phyloP scores from a whole-genome alignment of 2,113 vertebrate genomes.

The Trinectes maculatus region DNA sequence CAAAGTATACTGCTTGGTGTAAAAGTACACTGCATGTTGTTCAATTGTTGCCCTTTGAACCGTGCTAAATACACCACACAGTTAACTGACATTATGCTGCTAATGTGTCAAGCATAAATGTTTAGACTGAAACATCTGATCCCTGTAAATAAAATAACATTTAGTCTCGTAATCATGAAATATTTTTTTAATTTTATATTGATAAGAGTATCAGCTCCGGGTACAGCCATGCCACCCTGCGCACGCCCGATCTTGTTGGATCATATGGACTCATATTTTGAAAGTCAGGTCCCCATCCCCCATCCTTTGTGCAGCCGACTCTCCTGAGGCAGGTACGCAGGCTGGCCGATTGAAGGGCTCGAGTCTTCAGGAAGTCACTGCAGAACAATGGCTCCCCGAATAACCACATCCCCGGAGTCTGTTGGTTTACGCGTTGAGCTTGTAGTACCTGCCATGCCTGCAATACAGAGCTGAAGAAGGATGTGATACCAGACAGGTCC shows the following conservation, averaged over 20 bases:
- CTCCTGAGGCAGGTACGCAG: background rate
- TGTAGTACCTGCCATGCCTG: background rate
- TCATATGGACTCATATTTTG: too few species aligned
- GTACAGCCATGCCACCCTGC: too few species aligned
- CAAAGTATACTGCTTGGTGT: background rate
- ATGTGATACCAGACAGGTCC: background rate
- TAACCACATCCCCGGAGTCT: background rate
- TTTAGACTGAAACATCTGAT: too few species aligned
- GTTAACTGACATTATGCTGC: too few species aligned
- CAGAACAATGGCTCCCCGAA: background rate
- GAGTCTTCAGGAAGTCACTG: background rate
- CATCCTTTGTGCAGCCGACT: background rate
- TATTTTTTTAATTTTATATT: too few species aligned
- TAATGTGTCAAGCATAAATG: too few species aligned
- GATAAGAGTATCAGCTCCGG: too few species aligned
- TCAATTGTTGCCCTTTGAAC: background rate
- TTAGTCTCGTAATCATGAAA: too few species aligned
- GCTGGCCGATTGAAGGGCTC: background rate
- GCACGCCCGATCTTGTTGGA: too few species aligned
- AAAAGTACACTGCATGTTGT: background rate
- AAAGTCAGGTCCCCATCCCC: too few species aligned
- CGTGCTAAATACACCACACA: background rate
- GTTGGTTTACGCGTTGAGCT: background rate
- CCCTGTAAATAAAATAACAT: too few species aligned
- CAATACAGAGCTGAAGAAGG: background rate